phyloP scores from a whole-genome alignment of 2,797 vertebrate genomes.

The Bradypus variegatus region DNA sequence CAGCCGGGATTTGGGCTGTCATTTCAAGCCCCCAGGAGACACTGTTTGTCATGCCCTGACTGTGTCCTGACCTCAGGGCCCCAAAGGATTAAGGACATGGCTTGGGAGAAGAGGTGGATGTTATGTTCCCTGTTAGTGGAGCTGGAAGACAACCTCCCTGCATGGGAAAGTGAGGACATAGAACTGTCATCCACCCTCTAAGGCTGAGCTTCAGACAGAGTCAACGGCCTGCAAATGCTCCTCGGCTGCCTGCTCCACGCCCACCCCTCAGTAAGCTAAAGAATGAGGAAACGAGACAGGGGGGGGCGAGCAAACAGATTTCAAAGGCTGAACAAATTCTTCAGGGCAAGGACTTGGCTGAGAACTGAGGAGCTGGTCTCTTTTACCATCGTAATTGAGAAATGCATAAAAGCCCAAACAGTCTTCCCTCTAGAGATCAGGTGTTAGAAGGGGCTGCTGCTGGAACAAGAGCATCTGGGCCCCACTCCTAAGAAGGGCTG shows the following conservation, averaged over 20 bases:
- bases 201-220: not conserved
- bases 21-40: not conserved
- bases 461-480: not conserved
- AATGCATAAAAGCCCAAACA: not conserved
- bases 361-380: not conserved
- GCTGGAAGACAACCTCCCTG: not conserved
- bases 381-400: not conserved
- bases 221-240: not conserved
- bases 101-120: not conserved
- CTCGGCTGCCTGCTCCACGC: not conserved
- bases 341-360: slow-evolving; percentile 14
- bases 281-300: not conserved
- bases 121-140: not conserved
- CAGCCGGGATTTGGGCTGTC: not conserved
- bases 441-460: not conserved
- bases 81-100: not conserved
- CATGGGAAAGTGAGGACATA: not conserved
- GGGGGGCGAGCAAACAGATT: not conserved
- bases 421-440: not conserved
- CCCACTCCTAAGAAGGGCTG: no score
- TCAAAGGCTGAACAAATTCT: slow-evolving; percentile 3
- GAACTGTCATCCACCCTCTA: not conserved
- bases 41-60: not conserved
- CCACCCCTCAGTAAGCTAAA: not conserved
- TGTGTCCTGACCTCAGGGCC: not conserved